Base-by-base conservation (phyloP, 2,797 vertebrate genomes). In the Alcedo atthis region DNA sequence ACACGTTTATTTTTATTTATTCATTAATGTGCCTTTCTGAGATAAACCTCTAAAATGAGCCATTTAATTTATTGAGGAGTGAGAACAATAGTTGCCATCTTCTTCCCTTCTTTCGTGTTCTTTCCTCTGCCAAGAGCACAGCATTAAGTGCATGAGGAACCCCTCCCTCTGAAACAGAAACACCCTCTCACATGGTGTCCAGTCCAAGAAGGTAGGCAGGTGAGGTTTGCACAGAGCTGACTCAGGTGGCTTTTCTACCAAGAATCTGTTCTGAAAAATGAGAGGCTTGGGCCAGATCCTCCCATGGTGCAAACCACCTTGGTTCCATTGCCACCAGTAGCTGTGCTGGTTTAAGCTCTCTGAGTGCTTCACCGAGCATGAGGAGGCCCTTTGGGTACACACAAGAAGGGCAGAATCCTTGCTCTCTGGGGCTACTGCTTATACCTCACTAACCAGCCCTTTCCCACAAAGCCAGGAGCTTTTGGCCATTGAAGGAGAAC, bases 1-100 rank as follows among this genome's bases (percentile, higher is more conserved):
- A 96, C 94, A 96, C 89, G 51, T 97, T 96, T 96, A 96, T 95
- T 97, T 96, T 97, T 97, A 96, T 97, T 96, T 96, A 93, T 97
- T 95, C 94, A 93, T 96, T 96, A 92, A 95, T 97, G 95, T 96
- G 75, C 78, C 90, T 93, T 94, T 96, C 89, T 0, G 43, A 90
- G 86, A 94, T 93, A 95, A 96, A 96, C 91, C 96, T 96, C 85
- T 92, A 92, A 96, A 96, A 95, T 88, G 89, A 96, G 82, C 59
- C 85, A 74, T 96, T 96, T 94, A 96, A 96, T 96, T 94, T 97
- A 93, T 58, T 63, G 76, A 33, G 81, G 55, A 81, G 69, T 12
- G 87, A 95, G 91, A 96, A 96, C 94, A 96, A 94, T 85, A 76
- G 91, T 94, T 90, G 55, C 90, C 33, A 33, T 16, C 86, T 91